phyloP scores from a whole-genome alignment of 1,140 invertebrate genomes.

The Euglossa dilemma region DNA sequence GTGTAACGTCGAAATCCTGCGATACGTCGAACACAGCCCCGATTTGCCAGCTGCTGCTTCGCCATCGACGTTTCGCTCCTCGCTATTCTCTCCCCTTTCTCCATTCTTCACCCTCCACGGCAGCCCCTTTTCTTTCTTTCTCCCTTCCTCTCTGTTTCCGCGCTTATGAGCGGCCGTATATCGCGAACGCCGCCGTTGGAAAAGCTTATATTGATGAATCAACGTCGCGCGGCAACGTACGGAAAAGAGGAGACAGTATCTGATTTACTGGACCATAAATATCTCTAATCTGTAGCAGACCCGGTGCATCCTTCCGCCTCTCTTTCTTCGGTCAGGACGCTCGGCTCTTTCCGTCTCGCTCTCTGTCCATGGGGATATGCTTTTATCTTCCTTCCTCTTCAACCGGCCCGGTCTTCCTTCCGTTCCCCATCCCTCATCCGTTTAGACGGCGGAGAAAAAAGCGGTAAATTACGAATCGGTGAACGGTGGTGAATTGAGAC shows the following conservation, averaged over 20 bases:
- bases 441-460: constrained; percentile 9
- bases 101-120: neutral
- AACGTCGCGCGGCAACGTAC: constrained; percentile 46
- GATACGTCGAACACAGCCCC: constrained; percentile 9
- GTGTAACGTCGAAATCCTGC: constrained; percentile 12
- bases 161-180: constrained; percentile 36
- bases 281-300: constrained; percentile 74
- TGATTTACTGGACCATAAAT: constrained; percentile 77
- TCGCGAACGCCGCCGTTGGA: constrained; percentile 25
- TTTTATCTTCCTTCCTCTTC: constrained; percentile 39
- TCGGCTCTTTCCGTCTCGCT: neutral
- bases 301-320: constrained; percentile 44
- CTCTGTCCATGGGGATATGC: neutral
- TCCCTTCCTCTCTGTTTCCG: too few species aligned
- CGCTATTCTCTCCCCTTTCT: neutral
- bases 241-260: constrained; percentile 65
- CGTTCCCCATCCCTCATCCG: constrained; percentile 52
- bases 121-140: neutral
- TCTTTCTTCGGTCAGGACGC: constrained; percentile 15
- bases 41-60: constrained; percentile 17
- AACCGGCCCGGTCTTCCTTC: constrained; percentile 45
- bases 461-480: constrained; percentile 40
- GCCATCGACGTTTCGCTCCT: constrained; percentile 6
- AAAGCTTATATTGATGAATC: constrained; percentile 69
- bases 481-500: constrained; percentile 31